phyloP scores from a whole-genome alignment of 2,888 invertebrate genomes.

The Tiliacea citrago region DNA sequence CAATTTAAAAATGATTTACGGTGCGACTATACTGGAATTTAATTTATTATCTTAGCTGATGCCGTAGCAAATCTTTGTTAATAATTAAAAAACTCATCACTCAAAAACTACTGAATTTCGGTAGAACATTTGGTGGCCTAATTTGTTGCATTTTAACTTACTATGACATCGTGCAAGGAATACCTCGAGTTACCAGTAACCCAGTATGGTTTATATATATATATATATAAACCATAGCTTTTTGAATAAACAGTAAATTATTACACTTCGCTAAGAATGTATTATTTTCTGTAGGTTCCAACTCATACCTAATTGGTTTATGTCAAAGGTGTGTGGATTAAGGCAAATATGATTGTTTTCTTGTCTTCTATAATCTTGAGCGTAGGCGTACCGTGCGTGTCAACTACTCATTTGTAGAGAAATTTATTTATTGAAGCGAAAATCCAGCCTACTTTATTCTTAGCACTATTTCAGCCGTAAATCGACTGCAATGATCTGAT shows the following conservation, averaged over 20 bases:
- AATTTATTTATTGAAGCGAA: not conserved
- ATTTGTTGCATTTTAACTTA: no score
- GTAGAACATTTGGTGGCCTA: no score
- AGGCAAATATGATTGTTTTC: not conserved
- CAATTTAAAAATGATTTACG: no score
- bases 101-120: no score
- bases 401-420: not conserved
- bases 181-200: no score
- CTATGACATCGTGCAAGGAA: no score
- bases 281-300: not conserved
- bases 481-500: not conserved
- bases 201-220: no score
- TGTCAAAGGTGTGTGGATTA: not conserved
- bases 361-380: not conserved
- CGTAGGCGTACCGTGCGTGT: not conserved
- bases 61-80: no score
- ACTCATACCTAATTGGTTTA: not conserved
- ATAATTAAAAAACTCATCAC: no score
- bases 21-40: no score
- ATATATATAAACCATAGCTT: no score
- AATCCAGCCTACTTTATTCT: not conserved
- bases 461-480: not conserved
- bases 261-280: not conserved
- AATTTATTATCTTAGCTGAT: no score
- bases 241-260: not conserved